These are phyloP conservation scores for Ariolimax columbianus DNA, from an alignment of 2,888 invertebrate species.

Conservation along the genomic window DNA sequence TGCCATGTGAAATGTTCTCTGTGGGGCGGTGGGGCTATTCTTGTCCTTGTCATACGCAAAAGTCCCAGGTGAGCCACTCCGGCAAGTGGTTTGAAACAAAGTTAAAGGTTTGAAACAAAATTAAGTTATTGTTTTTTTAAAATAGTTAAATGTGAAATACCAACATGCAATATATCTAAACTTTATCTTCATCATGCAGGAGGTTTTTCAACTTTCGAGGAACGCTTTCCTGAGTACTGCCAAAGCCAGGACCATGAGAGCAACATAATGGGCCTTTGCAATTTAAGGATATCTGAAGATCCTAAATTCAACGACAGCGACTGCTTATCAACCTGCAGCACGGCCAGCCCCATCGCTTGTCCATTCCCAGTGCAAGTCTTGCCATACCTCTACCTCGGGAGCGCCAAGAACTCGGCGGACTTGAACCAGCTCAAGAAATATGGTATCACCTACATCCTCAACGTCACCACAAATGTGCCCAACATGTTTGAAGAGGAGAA, in stretches of 20 bases:
- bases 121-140: too few species aligned
- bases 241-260: conserved; percentile 77
- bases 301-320: conserved; percentile 71
- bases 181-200: conserved; percentile 81
- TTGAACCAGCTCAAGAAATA: conserved; percentile 91
- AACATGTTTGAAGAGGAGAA: conserved; percentile 90
- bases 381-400: conserved; percentile 94
- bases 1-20: too few species aligned
- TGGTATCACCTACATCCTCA: conserved; percentile 94
- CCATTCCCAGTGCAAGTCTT: conserved; percentile 95
- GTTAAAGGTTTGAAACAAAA: too few species aligned
- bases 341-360: conserved; percentile 60
- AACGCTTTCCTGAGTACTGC: conserved; percentile 94
- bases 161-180: too few species aligned
- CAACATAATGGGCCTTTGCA: conserved; percentile 85
- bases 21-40: too few species aligned
- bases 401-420: conserved; percentile 95
- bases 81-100: too few species aligned
- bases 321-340: conserved; percentile 54
- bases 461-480: conserved; percentile 96
- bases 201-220: conserved; percentile 90
- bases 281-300: conserved; percentile 82
- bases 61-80: too few species aligned
- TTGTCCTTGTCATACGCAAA: too few species aligned
- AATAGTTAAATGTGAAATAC: too few species aligned